Base-by-base conservation (phyloP, 2,113 vertebrate genomes). In the Neodontobutis hainanensis region DNA sequence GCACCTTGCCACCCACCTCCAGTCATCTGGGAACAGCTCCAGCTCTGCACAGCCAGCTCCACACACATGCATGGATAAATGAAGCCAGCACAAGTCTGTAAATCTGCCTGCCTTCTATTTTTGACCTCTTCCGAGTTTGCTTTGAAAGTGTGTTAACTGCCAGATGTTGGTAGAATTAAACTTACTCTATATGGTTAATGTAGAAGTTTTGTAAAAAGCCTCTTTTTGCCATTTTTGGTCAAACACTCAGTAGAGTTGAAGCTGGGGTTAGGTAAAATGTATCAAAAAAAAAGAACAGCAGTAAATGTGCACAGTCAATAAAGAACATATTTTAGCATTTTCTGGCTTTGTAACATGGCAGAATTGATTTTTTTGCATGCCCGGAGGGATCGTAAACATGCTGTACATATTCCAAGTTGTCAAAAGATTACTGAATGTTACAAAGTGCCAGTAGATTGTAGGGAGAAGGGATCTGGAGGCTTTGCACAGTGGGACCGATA, bases 391-490 rank as follows among this genome's bases (percentile, higher is more conserved):
- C 42, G n/a, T 40, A 59, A 15, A 8, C 32, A 47, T 3, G 11
- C 51, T 57, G 36, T n/a, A 12, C 5, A 48, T 11, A 58, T 8
- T 27, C 14, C 38, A 51, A 4, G 5, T 64, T 53, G 56, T 50
- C 19, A 47, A 8, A 43, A 43, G 47, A 60, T 68, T 43, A 44
- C 57, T 15, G 69, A 68, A 55, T 73, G 49, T 57, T 32, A 19
- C 8, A 2, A 35, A 59, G 38, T 71, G 58, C 34, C 52, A 34
- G 40, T 46, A 51, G 68, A 63, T 60, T 53, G 19, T 70, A 69
- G 59, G 55, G 19, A 67, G 46, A 58, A 16, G 42, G 48, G 62
- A 58, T 44, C 32, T 40, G 34, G 45, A 56, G 73, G 56, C 47
- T 35, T 15, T 32, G 34, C 32, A 32, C 52, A 65, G 48, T 15